Evolutionary conservation across 2,888 invertebrate genomes (phyloP).

Genomic region (Hoplodrina ambigua): DNA sequence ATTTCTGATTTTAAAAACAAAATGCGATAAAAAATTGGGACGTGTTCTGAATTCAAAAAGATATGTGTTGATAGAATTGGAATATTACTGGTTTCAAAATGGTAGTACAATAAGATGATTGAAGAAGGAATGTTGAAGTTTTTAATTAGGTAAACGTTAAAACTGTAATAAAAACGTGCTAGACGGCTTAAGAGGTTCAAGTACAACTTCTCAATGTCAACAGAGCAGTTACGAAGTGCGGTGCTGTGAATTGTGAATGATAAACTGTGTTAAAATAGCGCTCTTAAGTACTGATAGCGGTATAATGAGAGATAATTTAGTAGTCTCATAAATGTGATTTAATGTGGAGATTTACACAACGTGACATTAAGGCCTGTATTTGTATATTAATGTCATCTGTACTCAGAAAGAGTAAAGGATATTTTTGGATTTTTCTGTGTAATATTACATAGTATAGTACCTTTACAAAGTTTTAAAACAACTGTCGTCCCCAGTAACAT

Average conservation of each 20-base stretch:
- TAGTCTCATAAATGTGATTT: slow-evolving; percentile 20
- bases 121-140: slow-evolving; percentile 14
- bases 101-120: slow-evolving; percentile 1
- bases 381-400: slow-evolving; percentile 5
- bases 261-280: slow-evolving; percentile 49
- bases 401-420: neutral
- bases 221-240: slow-evolving; percentile 54
- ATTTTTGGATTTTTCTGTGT: slow-evolving; percentile 1
- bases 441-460: neutral
- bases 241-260: slow-evolving; percentile 62
- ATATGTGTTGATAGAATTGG: neutral
- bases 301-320: slow-evolving; percentile 27
- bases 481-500: slow-evolving; percentile 26
- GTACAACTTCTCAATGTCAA: slow-evolving; percentile 53
- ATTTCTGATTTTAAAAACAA: slow-evolving; percentile 51
- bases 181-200: slow-evolving; percentile 36
- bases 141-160: slow-evolving; percentile 27
- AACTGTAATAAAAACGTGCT: slow-evolving; percentile 35
- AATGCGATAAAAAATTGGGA: slow-evolving; percentile 10
- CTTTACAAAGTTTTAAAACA: slow-evolving; percentile 18
- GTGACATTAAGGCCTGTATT: neutral
- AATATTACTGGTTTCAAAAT: neutral
- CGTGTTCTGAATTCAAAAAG: slow-evolving; percentile 6
- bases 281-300: slow-evolving; percentile 32
- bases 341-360: slow-evolving; percentile 4